These are phyloP conservation scores for Luffia ferchaultella DNA, from an alignment of 2,888 invertebrate species.

Conservation along the genomic window DNA sequence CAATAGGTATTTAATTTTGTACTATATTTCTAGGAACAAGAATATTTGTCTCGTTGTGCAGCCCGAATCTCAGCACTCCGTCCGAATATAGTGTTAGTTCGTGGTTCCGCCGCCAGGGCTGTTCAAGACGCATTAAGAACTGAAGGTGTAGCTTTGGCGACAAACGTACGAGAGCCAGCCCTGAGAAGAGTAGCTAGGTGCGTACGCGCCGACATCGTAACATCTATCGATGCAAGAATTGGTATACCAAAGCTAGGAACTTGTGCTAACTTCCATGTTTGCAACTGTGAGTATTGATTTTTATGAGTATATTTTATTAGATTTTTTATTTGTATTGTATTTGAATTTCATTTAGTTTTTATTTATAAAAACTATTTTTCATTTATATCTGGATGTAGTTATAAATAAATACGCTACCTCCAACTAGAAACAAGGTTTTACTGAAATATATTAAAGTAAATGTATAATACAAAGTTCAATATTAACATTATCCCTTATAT, in stretches of 20 bases:
- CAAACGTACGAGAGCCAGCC: conserved; percentile 75
- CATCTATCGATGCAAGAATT: conserved; percentile 88
- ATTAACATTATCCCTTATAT: too few relatives aligned
- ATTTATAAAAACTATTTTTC: not conserved
- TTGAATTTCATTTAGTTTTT: not conserved
- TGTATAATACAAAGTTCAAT: too few relatives aligned
- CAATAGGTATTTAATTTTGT: too few relatives aligned
- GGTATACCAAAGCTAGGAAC: conserved; percentile 83
- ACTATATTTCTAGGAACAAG: conserved; percentile 71
- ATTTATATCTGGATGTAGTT: not conserved
- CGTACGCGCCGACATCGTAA: conserved; percentile 84
- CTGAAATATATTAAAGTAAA: too few relatives aligned
- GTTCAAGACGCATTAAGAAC: conserved; percentile 87
- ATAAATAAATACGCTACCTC: too few relatives aligned
- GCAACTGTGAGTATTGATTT: conserved; percentile 40
- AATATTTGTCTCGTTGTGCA: conserved; percentile 86
- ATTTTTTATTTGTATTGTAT: not conserved
- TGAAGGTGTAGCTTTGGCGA: conserved; percentile 83
- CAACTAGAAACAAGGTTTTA: too few relatives aligned
- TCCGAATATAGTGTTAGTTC: conserved; percentile 90
- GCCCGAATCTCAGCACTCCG: conserved; percentile 83
- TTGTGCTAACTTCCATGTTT: conserved; percentile 83
- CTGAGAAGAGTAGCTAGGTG: conserved; percentile 82
- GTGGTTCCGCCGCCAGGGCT: conserved; percentile 83
- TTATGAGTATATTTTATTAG: not conserved